Evolutionary conservation across 2,797 vertebrate species (phyloP).

Genomic region (Syngnathus acus): DNA sequence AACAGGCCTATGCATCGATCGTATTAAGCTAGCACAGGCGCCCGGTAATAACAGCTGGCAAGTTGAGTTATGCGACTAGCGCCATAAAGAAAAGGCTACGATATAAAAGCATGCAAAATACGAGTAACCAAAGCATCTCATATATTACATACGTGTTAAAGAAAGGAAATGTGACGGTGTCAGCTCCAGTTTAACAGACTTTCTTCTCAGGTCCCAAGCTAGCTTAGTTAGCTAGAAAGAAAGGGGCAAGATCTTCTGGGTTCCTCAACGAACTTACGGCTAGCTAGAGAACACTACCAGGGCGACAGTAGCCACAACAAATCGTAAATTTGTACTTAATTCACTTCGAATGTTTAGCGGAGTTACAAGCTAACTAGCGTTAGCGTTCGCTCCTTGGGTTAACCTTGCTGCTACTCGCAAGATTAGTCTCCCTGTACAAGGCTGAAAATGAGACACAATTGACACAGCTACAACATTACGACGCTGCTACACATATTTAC

Average conservation of each 20-base stretch:
- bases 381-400: conserved; percentile 27
- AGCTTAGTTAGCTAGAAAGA: conserved; percentile 13
- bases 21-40: background rate
- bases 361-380: conserved; percentile 8
- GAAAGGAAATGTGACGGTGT: conserved; percentile 28
- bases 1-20: background rate
- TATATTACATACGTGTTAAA: conserved; percentile 42
- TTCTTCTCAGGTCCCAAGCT: conserved; percentile 2
- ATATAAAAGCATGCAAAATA: background rate
- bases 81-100: conserved; percentile 10
- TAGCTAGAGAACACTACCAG: conserved; percentile 3
- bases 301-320: background rate
- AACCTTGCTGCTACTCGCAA: conserved; percentile 27
- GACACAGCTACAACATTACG: conserved; percentile 7
- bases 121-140: background rate
- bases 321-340: background rate
- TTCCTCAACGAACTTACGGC: conserved; percentile 17
- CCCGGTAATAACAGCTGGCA: background rate
- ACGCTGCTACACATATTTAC: conserved; percentile 11
- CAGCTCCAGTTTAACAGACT: conserved; percentile 50
- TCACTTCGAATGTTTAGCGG: background rate
- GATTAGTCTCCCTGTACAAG: conserved; percentile 38
- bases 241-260: background rate
- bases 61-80: conserved; percentile 15
- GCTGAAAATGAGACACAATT: conserved; percentile 23